A percentile compares a stretch with the other conserved stretches of the same genome.
Evolutionary conservation across 2,888 invertebrate genomes (phyloP).

Genomic region (Hecatera dysodea): DNA sequence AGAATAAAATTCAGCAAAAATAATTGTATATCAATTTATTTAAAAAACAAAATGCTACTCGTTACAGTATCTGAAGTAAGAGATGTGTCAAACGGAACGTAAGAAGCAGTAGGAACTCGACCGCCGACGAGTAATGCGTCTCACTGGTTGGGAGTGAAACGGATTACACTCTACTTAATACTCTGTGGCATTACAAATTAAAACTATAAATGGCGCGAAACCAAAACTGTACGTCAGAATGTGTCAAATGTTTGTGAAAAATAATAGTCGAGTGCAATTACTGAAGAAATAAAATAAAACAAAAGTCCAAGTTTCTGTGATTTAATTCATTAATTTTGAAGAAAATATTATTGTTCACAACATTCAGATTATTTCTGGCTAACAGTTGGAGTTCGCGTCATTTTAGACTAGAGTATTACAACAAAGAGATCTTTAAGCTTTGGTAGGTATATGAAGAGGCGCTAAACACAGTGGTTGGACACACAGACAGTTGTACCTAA

Average conservation of each 20-base stretch:
- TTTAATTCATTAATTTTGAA: conserved; percentile 9
- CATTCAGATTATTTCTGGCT: conserved; percentile 4
- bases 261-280: conserved; percentile 8
- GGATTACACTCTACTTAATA: conserved; percentile 65
- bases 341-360: conserved; percentile 28
- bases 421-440: conserved; percentile 17
- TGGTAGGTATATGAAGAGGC: conserved; percentile 24
- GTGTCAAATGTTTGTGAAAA: conserved; percentile 31
- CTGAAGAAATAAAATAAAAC: conserved; percentile 29
- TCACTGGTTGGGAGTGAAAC: conserved; percentile 78
- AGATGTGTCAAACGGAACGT: conserved; percentile 23
- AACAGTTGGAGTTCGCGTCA: conserved; percentile 22
- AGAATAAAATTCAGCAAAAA: conserved; percentile 24
- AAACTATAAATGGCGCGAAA: conserved; percentile 52
- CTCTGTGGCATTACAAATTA: conserved; percentile 41
- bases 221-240: conserved; percentile 16
- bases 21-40: neutral
- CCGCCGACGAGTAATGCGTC: conserved; percentile 72
- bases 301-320: neutral
- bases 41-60: conserved; percentile 10
- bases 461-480: conserved; percentile 52
- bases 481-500: conserved; percentile 71
- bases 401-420: conserved; percentile 30
- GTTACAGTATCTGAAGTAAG: conserved; percentile 8
- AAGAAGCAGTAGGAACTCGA: conserved; percentile 74